These are phyloP conservation scores for Lindbergichthys nudifrons DNA, from an alignment of 2,797 vertebrate genomes.

Conservation along the genomic window DNA sequence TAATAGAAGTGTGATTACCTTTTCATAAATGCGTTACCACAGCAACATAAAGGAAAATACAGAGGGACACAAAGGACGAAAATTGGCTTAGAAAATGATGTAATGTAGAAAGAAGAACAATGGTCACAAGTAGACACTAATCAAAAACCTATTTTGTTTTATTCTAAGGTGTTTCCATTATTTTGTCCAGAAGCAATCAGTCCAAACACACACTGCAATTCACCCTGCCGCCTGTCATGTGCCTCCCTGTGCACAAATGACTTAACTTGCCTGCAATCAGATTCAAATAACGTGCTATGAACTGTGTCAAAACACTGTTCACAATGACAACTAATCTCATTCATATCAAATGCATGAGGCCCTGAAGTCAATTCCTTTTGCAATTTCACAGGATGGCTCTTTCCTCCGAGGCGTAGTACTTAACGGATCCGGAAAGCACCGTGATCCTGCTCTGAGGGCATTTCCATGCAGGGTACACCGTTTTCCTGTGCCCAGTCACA, in stretches of 20 bases:
- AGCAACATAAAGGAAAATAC: neutral
- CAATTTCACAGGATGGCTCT: neutral
- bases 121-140: neutral
- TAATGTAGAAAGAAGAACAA: neutral
- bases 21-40: neutral
- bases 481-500: slow-evolving; percentile 43
- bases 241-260: slow-evolving; percentile 53
- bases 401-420: neutral
- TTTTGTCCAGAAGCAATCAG: slow-evolving; percentile 16
- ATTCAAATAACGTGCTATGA: slow-evolving; percentile 48
- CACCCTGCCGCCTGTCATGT: slow-evolving; percentile 54
- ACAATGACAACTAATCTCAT: slow-evolving; percentile 50
- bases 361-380: slow-evolving; percentile 9
- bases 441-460: slow-evolving; percentile 24
- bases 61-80: slow-evolving; percentile 1
- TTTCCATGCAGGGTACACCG: slow-evolving; percentile 34
- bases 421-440: slow-evolving; percentile 2
- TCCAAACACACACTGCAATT: slow-evolving; percentile 29
- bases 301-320: slow-evolving; percentile 56
- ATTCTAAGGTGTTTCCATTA: slow-evolving; percentile 4
- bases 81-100: neutral
- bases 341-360: slow-evolving; percentile 31
- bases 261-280: slow-evolving; percentile 44
- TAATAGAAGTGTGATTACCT: neutral
- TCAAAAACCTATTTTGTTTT: neutral